Conservation (phyloP, 1,140 invertebrate species). For the Leptopilina boulardi region DNA sequence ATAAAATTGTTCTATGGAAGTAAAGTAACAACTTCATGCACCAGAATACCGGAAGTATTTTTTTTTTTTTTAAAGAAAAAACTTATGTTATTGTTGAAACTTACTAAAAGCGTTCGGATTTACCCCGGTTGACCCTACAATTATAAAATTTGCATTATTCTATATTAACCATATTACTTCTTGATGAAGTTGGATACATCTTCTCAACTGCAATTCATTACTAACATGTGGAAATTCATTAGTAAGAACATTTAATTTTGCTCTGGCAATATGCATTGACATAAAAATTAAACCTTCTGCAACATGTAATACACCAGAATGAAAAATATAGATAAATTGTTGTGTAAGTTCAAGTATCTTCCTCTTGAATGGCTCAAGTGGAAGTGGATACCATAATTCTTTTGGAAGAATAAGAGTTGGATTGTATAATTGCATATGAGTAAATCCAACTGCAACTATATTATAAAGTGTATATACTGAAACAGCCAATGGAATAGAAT, state of each 20-base stretch:
- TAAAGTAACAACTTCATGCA: no score
- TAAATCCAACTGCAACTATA: background rate
- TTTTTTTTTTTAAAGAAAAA: no score
- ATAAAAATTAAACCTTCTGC: conserved; percentile 6
- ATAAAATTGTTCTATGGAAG: no score
- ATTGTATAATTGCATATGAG: background rate
- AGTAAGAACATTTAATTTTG: background rate
- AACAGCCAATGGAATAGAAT: background rate
- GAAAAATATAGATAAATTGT: conserved; percentile 3
- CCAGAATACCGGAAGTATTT: no score
- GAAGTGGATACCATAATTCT: background rate
- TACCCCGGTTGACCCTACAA: no score
- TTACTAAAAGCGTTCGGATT: no score
- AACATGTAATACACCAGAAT: background rate
- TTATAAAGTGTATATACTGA: background rate
- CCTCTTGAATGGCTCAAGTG: background rate
- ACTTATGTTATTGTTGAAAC: no score
- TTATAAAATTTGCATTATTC: background rate
- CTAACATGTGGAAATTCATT: background rate
- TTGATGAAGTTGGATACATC: background rate
- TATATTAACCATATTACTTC: conserved; percentile 21
- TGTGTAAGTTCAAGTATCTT: background rate
- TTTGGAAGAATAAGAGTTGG: background rate
- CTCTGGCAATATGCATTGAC: background rate
- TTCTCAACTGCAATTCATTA: background rate